Base-by-base conservation (phyloP, 1,140 invertebrate species). In the Drosophila teissieri region DNA sequence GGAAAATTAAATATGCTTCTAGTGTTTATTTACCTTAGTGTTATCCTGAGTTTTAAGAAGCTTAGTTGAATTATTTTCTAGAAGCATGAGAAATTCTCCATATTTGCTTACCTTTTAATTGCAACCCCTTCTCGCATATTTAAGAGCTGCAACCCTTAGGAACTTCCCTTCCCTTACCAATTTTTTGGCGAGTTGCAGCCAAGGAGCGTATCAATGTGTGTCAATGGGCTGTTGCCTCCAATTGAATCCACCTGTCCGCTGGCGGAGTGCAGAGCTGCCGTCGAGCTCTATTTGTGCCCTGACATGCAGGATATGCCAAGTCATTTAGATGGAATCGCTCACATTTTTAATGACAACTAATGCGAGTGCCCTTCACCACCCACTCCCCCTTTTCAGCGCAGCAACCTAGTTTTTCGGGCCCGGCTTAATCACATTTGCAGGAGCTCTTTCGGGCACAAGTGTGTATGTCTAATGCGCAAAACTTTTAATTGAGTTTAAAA, bases 401-500 rank as follows among this genome's bases (percentile, higher is more conserved):
- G 39, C 54, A 19, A 19, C 10, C 37, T 14, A 14, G 12, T 39
- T 31, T 27, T 2, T 24, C 24, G 6, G 15, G 19, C 22, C 31
- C 46, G 14, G 8, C 57, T 63, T 62, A 76, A 77, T 67, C 73
- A 60, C 78, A 81, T 80, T 56, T 64, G 5, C 6, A 34, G 54
- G 17, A 19, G 37, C 49, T 68, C 67, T 68, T 69, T 69, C 54
- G 69, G 51, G 51, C 70, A 86, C 70, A 88, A 88, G 83, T 88
- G 80, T 77, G 79, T 88, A 80, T 77, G 79, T 82, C 84, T 83
- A 89, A 88, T 80, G 78, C 84, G 79, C 68, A 78, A 77, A 75
- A 88, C 76, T 88, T 88, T 89, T 88, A 88, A 88, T 88, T 88
- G 84, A 88, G 84, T 88, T 88, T 88, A 88, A 88, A 88, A 83